Conservation (phyloP, 37 sponge, comb jelly and placozoan species). For the Hexactinellida sp. region DNA sequence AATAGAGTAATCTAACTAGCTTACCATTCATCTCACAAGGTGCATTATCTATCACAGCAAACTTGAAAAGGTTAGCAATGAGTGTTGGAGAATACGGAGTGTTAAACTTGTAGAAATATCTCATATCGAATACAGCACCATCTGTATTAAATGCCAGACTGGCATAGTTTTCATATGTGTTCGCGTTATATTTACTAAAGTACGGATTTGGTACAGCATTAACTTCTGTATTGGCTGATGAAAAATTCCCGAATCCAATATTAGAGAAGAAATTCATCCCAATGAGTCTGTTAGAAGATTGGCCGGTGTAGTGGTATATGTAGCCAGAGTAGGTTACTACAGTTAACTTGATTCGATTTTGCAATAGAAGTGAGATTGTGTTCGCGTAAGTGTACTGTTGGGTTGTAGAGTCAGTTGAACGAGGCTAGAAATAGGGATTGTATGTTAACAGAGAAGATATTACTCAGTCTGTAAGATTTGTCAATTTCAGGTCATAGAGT, state of each 20-base stretch:
- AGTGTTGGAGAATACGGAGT: background rate
- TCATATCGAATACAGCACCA: background rate
- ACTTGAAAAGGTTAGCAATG: background rate
- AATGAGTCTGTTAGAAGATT: background rate
- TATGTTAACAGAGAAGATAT: no score
- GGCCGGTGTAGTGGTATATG: background rate
- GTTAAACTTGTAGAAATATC: background rate
- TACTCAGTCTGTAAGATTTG: no score
- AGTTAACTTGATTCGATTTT: background rate
- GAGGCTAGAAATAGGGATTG: background rate
- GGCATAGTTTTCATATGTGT: background rate
- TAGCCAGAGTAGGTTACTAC: background rate
- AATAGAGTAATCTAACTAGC: no score
- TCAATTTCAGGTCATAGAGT: no score
- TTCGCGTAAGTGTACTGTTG: background rate
- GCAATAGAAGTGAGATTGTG: background rate
- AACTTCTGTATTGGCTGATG: background rate
- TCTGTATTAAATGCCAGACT: background rate
- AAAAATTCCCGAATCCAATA: slow-evolving; percentile 6
- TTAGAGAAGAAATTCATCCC: background rate
- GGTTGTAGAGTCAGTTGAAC: background rate
- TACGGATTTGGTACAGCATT: background rate
- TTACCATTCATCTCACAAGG: background rate
- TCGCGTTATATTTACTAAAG: background rate
- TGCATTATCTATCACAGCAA: background rate